Evolutionary conservation across 2,797 vertebrate species (phyloP).

Genomic region (Oceanodroma leucorhoa): DNA sequence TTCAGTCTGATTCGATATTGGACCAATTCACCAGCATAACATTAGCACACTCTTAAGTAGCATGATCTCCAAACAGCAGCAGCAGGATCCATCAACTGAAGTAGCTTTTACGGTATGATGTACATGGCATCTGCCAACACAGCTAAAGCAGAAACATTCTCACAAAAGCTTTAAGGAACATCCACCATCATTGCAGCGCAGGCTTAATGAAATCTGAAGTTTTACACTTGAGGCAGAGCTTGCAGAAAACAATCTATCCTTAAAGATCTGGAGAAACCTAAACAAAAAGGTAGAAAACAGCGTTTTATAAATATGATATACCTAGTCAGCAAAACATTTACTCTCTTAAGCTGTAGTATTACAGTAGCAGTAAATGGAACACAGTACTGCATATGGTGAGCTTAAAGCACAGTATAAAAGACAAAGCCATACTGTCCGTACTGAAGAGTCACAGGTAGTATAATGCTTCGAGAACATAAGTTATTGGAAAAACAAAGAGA

Average conservation of each 20-base stretch:
- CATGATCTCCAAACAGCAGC: background rate
- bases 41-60: background rate
- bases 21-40: background rate
- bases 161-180: slow-evolving; percentile 9
- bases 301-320: background rate
- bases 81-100: background rate
- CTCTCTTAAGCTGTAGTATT: background rate
- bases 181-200: background rate
- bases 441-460: background rate
- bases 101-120: background rate
- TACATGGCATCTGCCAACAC: background rate
- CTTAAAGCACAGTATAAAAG: background rate
- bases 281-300: background rate
- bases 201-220: background rate
- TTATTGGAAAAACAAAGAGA: background rate
- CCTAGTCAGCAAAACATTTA: background rate
- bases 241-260: slow-evolving; percentile 14
- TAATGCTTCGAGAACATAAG: background rate
- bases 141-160: background rate
- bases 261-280: slow-evolving; percentile 29
- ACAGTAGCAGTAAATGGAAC: background rate
- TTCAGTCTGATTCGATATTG: background rate
- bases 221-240: slow-evolving; percentile 24
- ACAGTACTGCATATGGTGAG: background rate
- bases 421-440: background rate